Conservation (phyloP, 2,113 vertebrate species). For the Osmerus eperlanus region DNA sequence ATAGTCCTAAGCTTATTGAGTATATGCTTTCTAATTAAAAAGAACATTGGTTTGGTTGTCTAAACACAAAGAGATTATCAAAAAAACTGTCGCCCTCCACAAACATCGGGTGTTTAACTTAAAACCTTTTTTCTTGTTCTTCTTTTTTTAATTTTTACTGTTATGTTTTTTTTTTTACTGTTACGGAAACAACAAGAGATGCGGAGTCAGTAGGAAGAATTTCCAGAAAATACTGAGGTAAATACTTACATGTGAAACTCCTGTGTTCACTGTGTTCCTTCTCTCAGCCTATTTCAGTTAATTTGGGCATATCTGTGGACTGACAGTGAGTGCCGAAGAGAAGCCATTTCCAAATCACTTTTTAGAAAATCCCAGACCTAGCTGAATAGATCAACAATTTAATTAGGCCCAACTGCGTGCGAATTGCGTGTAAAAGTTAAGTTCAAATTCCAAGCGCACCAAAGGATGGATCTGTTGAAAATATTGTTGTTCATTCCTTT, state of each 20-base stretch:
- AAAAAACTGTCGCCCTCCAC: no score
- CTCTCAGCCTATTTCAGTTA: constrained; percentile 25
- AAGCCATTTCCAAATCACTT: constrained; percentile 31
- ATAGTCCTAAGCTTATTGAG: no score
- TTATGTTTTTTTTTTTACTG: no score
- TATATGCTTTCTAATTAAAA: no score
- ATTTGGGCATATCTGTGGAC: constrained; percentile 42
- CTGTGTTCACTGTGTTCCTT: constrained; percentile 52
- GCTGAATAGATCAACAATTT: not conserved
- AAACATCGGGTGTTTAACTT: no score
- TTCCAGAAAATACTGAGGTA: constrained; percentile 4
- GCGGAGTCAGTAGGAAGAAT: constrained; percentile 34
- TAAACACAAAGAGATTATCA: no score
- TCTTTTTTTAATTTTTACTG: no score
- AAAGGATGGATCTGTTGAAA: constrained; percentile 20
- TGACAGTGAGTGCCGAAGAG: constrained; percentile 31
- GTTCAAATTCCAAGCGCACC: constrained; percentile 21
- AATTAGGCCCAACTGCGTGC: not conserved
- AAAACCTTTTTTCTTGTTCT: no score
- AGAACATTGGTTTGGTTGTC: no score
- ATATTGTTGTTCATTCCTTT: constrained; percentile 26
- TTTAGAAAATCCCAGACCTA: constrained; percentile 29
- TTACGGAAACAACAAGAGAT: no score
- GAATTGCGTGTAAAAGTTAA: not conserved
- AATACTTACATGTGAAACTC: constrained; percentile 72